phyloP scores from a whole-genome alignment of 2,888 invertebrate species.

The Chrysolina haemoptera region DNA sequence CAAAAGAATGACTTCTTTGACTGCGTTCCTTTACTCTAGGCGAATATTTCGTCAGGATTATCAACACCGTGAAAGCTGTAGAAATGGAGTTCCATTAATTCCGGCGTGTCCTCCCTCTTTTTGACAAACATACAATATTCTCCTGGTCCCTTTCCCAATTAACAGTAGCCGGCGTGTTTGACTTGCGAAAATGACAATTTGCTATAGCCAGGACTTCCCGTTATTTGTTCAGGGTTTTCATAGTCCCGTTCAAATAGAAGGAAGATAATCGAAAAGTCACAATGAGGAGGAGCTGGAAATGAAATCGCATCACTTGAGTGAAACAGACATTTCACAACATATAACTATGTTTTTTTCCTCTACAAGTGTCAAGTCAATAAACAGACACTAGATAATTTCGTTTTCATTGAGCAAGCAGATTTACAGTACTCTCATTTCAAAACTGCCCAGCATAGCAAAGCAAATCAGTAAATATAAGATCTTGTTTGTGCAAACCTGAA shows the following conservation, averaged over 20 bases:
- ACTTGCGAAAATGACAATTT: constrained; percentile 28
- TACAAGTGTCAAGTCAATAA: no score
- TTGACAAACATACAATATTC: constrained; percentile 21
- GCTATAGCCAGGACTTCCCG: background rate
- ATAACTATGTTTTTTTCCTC: no score
- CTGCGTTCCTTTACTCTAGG: no score
- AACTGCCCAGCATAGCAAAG: no score
- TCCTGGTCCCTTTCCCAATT: constrained; percentile 22
- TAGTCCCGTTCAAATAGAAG: constrained; percentile 14
- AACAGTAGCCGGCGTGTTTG: constrained; percentile 20
- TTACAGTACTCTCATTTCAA: no score
- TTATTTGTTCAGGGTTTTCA: background rate
- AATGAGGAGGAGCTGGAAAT: background rate
- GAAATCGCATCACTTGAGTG: no score
- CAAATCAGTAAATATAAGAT: no score
- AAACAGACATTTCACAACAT: no score
- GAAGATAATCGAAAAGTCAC: background rate
- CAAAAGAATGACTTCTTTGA: no score
- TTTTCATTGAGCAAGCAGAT: no score
- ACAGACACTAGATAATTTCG: no score
- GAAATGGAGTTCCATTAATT: constrained; percentile 16
- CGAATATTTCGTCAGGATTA: background rate
- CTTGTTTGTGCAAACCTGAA: no score
- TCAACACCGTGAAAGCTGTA: background rate
- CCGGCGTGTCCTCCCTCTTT: constrained; percentile 2